These are phyloP conservation scores for Columba guinea DNA, from an alignment of 2,797 vertebrate genomes.

Conservation along the genomic window DNA sequence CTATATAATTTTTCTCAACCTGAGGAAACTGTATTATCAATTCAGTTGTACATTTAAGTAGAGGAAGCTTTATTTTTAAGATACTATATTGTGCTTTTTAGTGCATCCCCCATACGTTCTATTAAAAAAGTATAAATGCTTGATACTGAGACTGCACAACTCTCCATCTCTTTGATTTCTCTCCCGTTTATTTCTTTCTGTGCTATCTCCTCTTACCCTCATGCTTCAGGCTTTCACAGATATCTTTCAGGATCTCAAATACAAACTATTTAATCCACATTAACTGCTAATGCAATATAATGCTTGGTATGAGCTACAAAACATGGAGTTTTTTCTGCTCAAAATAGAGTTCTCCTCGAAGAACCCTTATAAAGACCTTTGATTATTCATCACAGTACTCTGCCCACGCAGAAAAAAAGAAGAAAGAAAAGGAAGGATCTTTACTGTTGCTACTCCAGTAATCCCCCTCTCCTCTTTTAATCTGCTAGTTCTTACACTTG, in stretches of 20 bases:
- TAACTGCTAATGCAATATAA: not conserved
- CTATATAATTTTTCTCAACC: not conserved
- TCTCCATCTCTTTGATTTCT: not conserved
- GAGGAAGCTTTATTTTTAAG: not conserved
- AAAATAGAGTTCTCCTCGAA: not conserved
- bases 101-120: too few relatives aligned
- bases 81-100: not conserved
- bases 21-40: not conserved
- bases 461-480: not conserved
- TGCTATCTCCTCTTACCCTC: not conserved
- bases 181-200: not conserved
- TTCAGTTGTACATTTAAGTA: not conserved
- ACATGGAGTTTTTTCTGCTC: not conserved
- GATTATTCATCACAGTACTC: not conserved
- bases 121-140: not conserved
- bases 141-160: not conserved
- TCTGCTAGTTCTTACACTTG: not conserved
- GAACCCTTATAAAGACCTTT: not conserved
- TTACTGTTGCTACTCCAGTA: not conserved
- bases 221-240: not conserved
- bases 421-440: not conserved
- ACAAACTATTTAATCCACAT: not conserved
- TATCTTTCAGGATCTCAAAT: not conserved
- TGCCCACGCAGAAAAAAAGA: not conserved
- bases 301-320: not conserved